phyloP scores from a whole-genome alignment of 1,140 invertebrate species.

The Solenopsis fugax region DNA sequence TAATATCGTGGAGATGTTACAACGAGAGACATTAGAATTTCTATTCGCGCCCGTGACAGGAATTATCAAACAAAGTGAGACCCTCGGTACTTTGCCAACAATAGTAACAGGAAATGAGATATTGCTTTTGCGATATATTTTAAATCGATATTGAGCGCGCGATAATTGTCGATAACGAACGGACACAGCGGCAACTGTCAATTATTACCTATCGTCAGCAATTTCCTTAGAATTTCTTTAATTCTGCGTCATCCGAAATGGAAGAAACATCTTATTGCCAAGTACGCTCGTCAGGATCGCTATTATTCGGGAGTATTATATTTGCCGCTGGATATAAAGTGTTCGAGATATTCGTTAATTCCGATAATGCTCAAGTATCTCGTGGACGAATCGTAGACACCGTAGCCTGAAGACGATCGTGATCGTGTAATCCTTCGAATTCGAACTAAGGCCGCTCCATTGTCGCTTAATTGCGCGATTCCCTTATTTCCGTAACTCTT shows the following conservation, averaged over 20 bases:
- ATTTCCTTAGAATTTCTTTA: neutral
- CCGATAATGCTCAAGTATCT: slow-evolving; percentile 6
- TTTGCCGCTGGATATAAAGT: neutral
- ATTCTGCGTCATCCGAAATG: neutral
- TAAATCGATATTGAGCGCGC: neutral
- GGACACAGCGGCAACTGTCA: neutral
- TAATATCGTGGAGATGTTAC: slow-evolving; percentile 22
- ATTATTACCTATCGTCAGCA: slow-evolving; percentile 23
- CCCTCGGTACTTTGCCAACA: neutral
- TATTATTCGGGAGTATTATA: neutral
- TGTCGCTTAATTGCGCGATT: neutral
- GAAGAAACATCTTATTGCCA: slow-evolving; percentile 27
- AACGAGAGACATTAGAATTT: slow-evolving; percentile 49
- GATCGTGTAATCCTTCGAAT: slow-evolving; percentile 3
- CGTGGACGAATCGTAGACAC: slow-evolving; percentile 20
- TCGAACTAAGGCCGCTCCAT: slow-evolving; percentile 11
- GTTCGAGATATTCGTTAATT: neutral
- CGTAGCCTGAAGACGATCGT: neutral
- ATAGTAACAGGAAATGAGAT: slow-evolving; percentile 55
- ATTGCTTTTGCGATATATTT: slow-evolving; percentile 40
- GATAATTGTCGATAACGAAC: slow-evolving; percentile 17
- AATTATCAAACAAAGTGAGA: slow-evolving; percentile 40
- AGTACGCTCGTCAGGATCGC: slow-evolving; percentile 4
- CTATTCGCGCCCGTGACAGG: slow-evolving; percentile 21
- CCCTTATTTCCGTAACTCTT: slow-evolving; percentile 1